Evolutionary conservation across 2,888 invertebrate genomes (phyloP).

Genomic region (Sipha maydis): DNA sequence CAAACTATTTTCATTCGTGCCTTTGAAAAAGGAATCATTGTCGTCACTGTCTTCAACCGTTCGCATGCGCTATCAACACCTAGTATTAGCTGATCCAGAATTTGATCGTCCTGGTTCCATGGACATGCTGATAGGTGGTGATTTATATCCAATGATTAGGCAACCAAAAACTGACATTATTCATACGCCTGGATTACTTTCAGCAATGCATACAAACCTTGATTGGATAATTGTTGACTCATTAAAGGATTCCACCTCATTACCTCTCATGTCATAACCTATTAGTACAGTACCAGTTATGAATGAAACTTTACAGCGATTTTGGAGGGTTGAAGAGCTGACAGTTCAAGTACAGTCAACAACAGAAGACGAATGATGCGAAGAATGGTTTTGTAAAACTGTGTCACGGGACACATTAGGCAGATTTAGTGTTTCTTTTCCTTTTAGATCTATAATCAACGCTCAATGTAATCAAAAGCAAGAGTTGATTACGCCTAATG

Average conservation of each 20-base stretch:
- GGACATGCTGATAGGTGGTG: no score
- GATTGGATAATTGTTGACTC: neutral
- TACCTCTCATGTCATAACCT: neutral
- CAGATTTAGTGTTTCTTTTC: neutral
- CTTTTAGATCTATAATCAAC: neutral
- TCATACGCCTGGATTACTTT: neutral
- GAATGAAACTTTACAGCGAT: neutral
- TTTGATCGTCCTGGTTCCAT: no score
- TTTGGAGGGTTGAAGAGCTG: neutral
- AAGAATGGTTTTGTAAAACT: neutral
- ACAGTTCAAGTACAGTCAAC: neutral
- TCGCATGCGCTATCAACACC: no score
- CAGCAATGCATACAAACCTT: neutral
- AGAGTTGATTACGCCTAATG: neutral
- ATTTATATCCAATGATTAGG: neutral
- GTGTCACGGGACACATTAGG: neutral
- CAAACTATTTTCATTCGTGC: no score
- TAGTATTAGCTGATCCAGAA: no score
- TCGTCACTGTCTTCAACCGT: no score
- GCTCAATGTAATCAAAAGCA: neutral
- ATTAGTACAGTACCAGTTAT: neutral
- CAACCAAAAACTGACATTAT: neutral
- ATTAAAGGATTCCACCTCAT: neutral
- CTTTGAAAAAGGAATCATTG: no score
- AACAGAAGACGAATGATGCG: neutral